A percentile compares a stretch with the other conserved stretches of the same genome.
Conservation (phyloP, 2,888 invertebrate genomes). For the Brachyptera putata region DNA sequence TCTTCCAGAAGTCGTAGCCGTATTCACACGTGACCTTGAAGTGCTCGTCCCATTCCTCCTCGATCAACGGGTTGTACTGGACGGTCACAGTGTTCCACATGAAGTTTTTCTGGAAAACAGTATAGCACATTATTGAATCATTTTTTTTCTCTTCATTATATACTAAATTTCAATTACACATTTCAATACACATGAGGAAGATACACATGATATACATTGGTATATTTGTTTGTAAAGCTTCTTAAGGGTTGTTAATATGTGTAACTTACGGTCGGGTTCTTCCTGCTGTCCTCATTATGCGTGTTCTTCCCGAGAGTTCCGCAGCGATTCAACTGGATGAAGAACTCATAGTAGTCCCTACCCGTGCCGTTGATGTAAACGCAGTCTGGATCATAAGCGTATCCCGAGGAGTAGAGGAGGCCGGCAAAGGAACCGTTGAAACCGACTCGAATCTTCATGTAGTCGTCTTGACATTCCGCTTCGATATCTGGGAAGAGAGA, state of each 20-base stretch:
- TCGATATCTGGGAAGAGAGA: constrained; percentile 70
- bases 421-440: constrained; percentile 90
- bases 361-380: constrained; percentile 94
- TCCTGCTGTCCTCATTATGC: constrained; percentile 76
- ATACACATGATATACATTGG: too few relatives aligned
- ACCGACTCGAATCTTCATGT: constrained; percentile 89
- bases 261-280: constrained; percentile 74
- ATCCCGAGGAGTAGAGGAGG: constrained; percentile 86
- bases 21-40: constrained; percentile 95
- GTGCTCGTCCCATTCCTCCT: constrained; percentile 91
- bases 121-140: too few relatives aligned
- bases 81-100: constrained; percentile 97
- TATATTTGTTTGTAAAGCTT: too few relatives aligned
- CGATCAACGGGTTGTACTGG: constrained; percentile 88
- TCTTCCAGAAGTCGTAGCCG: constrained; percentile 95
- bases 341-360: constrained; percentile 87
- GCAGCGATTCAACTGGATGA: constrained; percentile 86
- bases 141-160: too few relatives aligned
- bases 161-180: too few relatives aligned
- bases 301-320: constrained; percentile 87
- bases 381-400: constrained; percentile 90
- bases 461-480: constrained; percentile 89
- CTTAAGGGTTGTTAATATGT: too few relatives aligned
- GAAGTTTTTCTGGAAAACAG: constrained; percentile 77
- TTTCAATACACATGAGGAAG: too few relatives aligned